phyloP scores from a whole-genome alignment of 2,888 invertebrate genomes.

The Eugnorisma glareosa region DNA sequence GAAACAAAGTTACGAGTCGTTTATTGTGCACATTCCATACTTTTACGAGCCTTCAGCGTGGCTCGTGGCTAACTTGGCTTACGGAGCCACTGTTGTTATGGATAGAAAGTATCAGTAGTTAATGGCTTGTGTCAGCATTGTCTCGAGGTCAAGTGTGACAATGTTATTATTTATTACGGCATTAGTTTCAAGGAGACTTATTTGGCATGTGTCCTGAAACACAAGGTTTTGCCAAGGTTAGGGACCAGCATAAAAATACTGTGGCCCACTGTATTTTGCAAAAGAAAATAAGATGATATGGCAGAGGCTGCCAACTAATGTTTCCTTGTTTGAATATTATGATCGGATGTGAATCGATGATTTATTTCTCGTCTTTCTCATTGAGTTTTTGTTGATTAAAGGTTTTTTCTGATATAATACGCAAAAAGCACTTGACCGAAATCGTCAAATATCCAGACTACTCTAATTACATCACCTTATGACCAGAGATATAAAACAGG shows the following conservation, averaged over 20 bases:
- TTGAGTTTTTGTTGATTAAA: not conserved
- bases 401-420: not conserved
- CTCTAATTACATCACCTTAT: not conserved
- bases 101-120: constrained; percentile 23
- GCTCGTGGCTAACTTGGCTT: constrained; percentile 29
- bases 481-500: not conserved
- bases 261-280: not conserved
- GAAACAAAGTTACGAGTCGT: constrained; percentile 63
- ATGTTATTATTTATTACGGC: constrained; percentile 47
- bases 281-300: not conserved
- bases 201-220: constrained; percentile 34
- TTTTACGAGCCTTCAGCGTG: constrained; percentile 56
- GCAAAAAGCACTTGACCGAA: not conserved
- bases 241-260: not conserved
- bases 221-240: constrained; percentile 17
- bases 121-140: constrained; percentile 30
- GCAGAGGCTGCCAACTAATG: not conserved
- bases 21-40: constrained; percentile 64
- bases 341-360: not conserved
- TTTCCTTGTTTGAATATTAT: not conserved
- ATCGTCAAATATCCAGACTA: not conserved
- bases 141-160: constrained; percentile 14
- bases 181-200: constrained; percentile 28
- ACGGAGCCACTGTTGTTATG: constrained; percentile 24
- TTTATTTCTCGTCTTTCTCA: not conserved